A percentile compares a stretch with the other conserved stretches of the same genome.
These are phyloP conservation scores for Pardosa pseudoannulata DNA, from an alignment of 2,888 invertebrate genomes.

Conservation along the genomic window DNA sequence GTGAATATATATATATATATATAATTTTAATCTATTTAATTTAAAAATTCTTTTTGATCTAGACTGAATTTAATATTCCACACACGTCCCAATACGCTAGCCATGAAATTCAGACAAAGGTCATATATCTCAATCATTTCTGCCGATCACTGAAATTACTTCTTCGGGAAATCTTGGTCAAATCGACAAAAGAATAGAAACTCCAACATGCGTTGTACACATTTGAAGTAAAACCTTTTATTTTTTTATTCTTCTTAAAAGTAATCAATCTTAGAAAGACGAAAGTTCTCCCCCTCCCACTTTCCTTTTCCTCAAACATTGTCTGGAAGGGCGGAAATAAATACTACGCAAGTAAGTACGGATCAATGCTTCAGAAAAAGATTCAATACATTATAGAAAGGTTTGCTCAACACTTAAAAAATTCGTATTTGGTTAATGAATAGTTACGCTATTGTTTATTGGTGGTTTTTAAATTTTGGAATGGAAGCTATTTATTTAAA, in stretches of 20 bases:
- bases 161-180: neutral
- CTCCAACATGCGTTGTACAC: neutral
- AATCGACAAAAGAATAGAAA: neutral
- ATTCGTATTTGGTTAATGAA: too few species aligned
- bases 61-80: too few species aligned
- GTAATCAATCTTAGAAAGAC: neutral
- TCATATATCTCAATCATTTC: neutral
- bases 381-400: neutral
- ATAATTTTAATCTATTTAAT: too few species aligned
- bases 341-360: neutral
- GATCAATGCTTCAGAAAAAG: neutral
- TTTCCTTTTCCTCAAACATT: neutral
- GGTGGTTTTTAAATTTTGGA: too few species aligned
- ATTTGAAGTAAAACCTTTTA: neutral
- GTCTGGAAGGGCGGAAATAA: neutral
- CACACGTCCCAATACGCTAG: too few species aligned
- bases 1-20: too few species aligned
- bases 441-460: too few species aligned
- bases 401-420: too few species aligned
- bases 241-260: neutral
- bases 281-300: neutral
- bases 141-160: neutral
- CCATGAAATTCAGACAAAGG: too few species aligned
- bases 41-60: too few species aligned
- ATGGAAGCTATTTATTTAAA: too few species aligned